Base-by-base conservation (phyloP, 2,888 invertebrate species). In the Limnephilus auricula region DNA sequence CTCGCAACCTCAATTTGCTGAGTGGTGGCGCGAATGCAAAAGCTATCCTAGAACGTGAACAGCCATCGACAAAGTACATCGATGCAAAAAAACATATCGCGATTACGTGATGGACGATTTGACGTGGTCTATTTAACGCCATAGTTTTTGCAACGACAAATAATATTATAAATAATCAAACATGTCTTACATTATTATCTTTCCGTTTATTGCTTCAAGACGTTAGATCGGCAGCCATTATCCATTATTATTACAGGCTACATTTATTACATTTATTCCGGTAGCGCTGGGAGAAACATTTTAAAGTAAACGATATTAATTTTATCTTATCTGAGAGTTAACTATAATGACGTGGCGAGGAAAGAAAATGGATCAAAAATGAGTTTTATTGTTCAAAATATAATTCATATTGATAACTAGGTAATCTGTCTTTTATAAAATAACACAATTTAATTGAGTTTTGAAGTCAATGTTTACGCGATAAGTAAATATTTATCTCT, bases 121-220 rank as follows among this genome's bases (percentile, higher is more conserved):
- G 87, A 78, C 25, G 34, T 37, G 87, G 34, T 88, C 78, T 88
- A 78, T 88, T 78, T 50, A 86, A 65, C 65, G 79, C 34, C 2
- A n/a, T 10, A n/a, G 34, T 86, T 45, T 86, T 50, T 31, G 12
- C 30, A 85, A n/a, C n/a, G 45, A 86, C 32, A 86, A 86, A 85
- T 15, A 85, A 85, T 18, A 10, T 15, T 10, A 32, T 0, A 32
- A n/a, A 85, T 45, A 45, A 34, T 45, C 30, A 85, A 34, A 85
- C 5, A 34, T 18, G 6, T 2, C 82, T 82, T 34, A 31, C n/a
- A n/a, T n/a, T 34, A 82, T 65, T 65, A 65, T 34, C 15, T 34
- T 9, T 34, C 15, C 34, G 34, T 82, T 82, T 34, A 82, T 82
- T 82, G 82, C 82, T 25, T 25, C 32, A 9, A 82, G 82, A 82